These are phyloP conservation scores for Brachyhypopomus occidentalis DNA, from an alignment of 2,113 vertebrate species.

Conservation along the genomic window DNA sequence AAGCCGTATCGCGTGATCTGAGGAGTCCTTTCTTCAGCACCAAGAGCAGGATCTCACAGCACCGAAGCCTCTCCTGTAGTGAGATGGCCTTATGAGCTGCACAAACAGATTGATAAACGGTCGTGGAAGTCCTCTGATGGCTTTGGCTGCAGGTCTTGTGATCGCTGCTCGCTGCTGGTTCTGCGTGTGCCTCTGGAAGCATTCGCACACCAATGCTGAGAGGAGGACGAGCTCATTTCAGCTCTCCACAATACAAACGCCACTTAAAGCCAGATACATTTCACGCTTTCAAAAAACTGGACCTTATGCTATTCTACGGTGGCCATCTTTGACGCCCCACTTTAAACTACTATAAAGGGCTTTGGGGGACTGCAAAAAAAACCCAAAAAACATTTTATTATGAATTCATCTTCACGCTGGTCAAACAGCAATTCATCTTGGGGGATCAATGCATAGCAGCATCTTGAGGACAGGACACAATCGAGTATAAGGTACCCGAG, in stretches of 20 bases:
- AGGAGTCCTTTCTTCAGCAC: not conserved
- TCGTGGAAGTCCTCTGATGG: not conserved
- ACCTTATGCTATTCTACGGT: not conserved
- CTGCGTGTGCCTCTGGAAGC: not conserved
- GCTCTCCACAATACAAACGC: not conserved
- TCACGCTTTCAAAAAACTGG: not conserved
- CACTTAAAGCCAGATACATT: conserved; percentile 18
- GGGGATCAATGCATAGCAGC: no score
- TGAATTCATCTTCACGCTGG: not conserved
- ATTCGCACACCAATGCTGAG: not conserved
- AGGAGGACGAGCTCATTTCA: not conserved
- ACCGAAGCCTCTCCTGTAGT: not conserved
- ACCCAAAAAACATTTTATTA: not conserved
- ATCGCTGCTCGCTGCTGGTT: not conserved
- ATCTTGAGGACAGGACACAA: no score
- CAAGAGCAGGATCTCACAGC: not conserved
- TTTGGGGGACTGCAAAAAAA: not conserved
- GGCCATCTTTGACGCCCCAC: not conserved
- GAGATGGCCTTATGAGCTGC: not conserved
- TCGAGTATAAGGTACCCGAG: no score
- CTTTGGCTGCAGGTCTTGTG: not conserved
- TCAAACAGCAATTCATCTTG: not conserved
- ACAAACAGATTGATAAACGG: not conserved
- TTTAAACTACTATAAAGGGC: not conserved
- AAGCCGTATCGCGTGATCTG: not conserved